A percentile compares a stretch with the other conserved stretches of the same genome.
phyloP scores from a whole-genome alignment of 2,797 vertebrate species.

The Neostethus bicornis region DNA sequence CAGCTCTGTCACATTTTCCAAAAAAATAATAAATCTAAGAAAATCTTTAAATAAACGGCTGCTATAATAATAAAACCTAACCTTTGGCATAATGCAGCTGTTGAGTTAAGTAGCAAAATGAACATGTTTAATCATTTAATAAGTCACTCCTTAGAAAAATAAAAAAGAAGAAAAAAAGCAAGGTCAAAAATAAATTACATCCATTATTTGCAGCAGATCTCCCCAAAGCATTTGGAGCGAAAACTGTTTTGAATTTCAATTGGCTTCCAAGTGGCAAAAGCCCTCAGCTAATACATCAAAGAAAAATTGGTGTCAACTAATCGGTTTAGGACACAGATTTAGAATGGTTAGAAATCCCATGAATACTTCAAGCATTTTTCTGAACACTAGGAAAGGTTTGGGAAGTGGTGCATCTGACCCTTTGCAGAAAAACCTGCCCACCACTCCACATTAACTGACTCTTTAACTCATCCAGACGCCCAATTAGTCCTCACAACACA shows the following conservation, averaged over 20 bases:
- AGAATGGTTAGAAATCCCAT: conserved; percentile 80
- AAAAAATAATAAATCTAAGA: conserved; percentile 4
- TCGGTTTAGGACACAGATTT: conserved; percentile 86
- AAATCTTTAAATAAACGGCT: conserved; percentile 2
- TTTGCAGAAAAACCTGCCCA: conserved; percentile 73
- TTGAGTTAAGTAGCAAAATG: conserved; percentile 60
- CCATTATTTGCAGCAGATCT: conserved; percentile 84
- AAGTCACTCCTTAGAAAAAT: conserved; percentile 38
- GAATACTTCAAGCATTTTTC: conserved; percentile 73
- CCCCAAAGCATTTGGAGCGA: conserved; percentile 82
- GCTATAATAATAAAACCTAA: conserved; percentile 26
- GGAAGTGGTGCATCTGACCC: conserved; percentile 68
- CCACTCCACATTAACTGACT: conserved; percentile 69
- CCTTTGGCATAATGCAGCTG: conserved; percentile 45
- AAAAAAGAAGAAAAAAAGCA: conserved; percentile 67
- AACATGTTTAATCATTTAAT: conserved; percentile 83
- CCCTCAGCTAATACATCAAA: conserved; percentile 88
- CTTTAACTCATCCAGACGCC: conserved; percentile 73
- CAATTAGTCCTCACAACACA: conserved; percentile 79
- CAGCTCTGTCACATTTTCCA: conserved; percentile 3
- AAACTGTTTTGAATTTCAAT: conserved; percentile 88
- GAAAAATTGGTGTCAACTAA: conserved; percentile 86
- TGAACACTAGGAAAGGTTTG: conserved; percentile 55
- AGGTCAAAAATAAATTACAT: conserved; percentile 87
- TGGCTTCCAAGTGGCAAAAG: conserved; percentile 85